Percentiles rank a stretch among this genome's conserved stretches.
These are phyloP conservation scores for Crotalus horridus DNA, from an alignment of 2,113 vertebrate species.

Conservation along the genomic window DNA sequence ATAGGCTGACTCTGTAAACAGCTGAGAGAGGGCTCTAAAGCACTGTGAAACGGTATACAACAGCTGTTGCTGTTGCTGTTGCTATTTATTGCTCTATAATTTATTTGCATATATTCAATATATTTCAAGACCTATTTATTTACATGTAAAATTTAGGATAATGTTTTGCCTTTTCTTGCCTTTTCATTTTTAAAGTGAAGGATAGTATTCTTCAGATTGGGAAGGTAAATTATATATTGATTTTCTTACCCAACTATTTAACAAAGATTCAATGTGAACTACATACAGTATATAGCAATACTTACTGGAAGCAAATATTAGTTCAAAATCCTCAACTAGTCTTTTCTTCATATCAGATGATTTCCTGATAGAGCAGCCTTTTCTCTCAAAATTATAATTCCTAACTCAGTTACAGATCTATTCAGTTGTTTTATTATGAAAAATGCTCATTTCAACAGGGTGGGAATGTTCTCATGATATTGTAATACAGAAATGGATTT, in stretches of 20 bases:
- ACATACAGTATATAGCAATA: neutral
- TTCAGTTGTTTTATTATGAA: neutral
- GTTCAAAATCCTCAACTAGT: neutral
- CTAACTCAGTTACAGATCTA: neutral
- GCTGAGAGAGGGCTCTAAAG: too few species aligned
- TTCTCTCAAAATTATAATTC: neutral
- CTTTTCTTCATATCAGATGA: neutral
- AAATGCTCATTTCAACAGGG: neutral
- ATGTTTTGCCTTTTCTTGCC: neutral
- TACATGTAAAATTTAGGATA: neutral
- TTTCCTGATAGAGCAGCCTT: neutral
- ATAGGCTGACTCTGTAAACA: too few species aligned
- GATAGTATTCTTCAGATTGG: neutral
- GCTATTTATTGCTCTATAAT: too few species aligned
- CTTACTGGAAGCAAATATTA: neutral
- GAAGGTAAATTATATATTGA: neutral
- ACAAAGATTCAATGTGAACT: neutral
- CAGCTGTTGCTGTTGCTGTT: too few species aligned
- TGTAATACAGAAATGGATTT: neutral
- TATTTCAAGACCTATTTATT: neutral
- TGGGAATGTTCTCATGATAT: neutral
- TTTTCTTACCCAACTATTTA: neutral
- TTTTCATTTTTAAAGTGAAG: neutral
- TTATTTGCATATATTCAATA: neutral
- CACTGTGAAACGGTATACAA: too few species aligned